Base-by-base conservation (phyloP, 2,797 vertebrate genomes). In the Chaunax sp. region DNA sequence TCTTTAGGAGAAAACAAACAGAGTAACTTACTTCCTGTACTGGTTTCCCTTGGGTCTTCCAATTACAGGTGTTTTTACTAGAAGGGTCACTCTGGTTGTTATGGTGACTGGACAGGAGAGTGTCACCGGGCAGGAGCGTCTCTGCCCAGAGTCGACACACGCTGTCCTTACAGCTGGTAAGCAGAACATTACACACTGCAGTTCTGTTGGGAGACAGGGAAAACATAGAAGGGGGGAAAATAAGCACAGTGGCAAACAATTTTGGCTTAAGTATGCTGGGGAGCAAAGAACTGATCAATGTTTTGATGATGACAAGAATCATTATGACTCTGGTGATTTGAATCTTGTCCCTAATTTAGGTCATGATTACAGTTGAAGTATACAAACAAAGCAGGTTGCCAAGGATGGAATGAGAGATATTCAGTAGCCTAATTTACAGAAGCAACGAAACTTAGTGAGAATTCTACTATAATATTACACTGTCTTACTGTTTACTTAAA, bases 151-250 rank as follows among this genome's bases (percentile, higher is more conserved):
- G 93, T 19, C 98, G 96, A 89, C 98, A 99, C 56, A 99, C 96
- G 9, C 95, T 99, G 94, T 99, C 98, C 88, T 98, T 99, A 89
- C 97, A 99, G 93, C 96, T 97, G 74, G 97, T 99, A 85, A 99
- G 92, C 37, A 99, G 89, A 44, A 98, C 98, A 57, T 96, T 98
- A 89, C 98, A 98, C 63, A 98, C 96, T 38, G 94, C 95, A 77
- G 96, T 95, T 73, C 98, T 99, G 91, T 59, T 33, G 37, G 81
- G 84, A 77, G 76, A 77, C 11, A 64, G 10, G 40, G 10, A 18
- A 19, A 28, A 59, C 49, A 54, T 13, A 13, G 40, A 38, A 20
- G 4, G 3, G 2, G 30, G 28, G 22, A 11, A 58, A 49, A 28
- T 28, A 37, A 41, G 45, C 26, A 57, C 10, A 37, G 14, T 15